Percentiles rank a stretch among this genome's conserved stretches.
These are phyloP conservation scores for Drosophila putrida DNA, from an alignment of 2,888 invertebrate genomes.

Conservation along the genomic window DNA sequence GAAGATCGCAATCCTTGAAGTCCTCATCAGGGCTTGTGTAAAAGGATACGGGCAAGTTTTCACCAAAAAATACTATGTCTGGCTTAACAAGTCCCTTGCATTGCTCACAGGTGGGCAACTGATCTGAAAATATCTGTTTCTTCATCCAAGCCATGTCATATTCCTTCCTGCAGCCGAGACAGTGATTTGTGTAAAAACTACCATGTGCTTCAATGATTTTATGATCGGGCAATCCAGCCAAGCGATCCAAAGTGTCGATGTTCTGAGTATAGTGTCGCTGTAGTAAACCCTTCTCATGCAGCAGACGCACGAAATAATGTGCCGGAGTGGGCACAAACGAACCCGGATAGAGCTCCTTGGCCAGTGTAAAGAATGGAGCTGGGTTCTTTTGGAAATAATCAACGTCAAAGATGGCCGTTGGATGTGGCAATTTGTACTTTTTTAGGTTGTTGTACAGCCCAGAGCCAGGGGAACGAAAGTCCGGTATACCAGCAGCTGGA, in stretches of 20 bases:
- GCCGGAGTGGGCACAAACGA: conserved; percentile 94
- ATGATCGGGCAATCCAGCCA: conserved; percentile 93
- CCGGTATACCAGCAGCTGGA: conserved; percentile 92
- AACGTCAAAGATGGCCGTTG: conserved; percentile 96
- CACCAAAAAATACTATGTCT: conserved; percentile 98
- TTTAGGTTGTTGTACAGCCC: conserved; percentile 96
- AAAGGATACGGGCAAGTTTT: conserved; percentile 93
- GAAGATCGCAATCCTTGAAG: conserved; percentile 94
- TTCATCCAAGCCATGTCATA: conserved; percentile 95
- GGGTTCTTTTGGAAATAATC: conserved; percentile 95
- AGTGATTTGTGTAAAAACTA: conserved; percentile 95
- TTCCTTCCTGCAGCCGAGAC: conserved; percentile 90
- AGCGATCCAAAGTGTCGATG: conserved; percentile 96
- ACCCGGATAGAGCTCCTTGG: conserved; percentile 95
- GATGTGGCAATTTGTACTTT: conserved; percentile 96
- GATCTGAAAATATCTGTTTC: conserved; percentile 90
- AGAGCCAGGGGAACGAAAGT: conserved; percentile 96
- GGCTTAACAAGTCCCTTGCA: conserved; percentile 95
- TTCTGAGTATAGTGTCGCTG: conserved; percentile 95
- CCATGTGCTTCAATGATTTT: conserved; percentile 98
- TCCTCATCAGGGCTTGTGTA: conserved; percentile 89
- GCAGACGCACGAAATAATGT: conserved; percentile 95
- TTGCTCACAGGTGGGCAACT: conserved; percentile 91
- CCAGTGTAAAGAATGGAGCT: conserved; percentile 95
- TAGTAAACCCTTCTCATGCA: conserved; percentile 92